phyloP scores from a whole-genome alignment of 1,140 invertebrate species.

The Lanistes nyassanus region DNA sequence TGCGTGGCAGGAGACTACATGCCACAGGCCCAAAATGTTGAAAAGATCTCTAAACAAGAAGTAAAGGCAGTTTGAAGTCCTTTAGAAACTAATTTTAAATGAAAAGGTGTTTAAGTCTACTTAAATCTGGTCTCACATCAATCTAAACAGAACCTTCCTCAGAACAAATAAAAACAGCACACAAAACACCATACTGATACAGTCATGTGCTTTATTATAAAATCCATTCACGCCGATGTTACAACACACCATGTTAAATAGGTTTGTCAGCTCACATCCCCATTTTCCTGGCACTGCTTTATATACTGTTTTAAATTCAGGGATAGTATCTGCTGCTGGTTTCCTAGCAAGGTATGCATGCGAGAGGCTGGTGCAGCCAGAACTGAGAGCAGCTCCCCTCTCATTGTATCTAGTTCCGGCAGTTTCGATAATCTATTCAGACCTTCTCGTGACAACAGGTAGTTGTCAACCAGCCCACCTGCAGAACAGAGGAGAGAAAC shows the following conservation, averaged over 20 bases:
- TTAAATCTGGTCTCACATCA: too few relatives aligned
- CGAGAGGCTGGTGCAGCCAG: slow-evolving; percentile 24
- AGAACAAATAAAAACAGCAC: background rate
- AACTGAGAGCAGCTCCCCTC: slow-evolving; percentile 35
- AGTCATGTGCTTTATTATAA: background rate
- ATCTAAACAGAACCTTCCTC: too few relatives aligned
- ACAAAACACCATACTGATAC: background rate
- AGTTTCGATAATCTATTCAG: slow-evolving; percentile 29
- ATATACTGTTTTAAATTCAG: slow-evolving; percentile 32
- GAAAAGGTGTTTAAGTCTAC: too few relatives aligned
- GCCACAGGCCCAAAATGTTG: too few relatives aligned
- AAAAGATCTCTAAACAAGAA: too few relatives aligned
- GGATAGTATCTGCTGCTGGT: slow-evolving; percentile 34
- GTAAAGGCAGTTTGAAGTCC: background rate
- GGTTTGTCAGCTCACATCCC: background rate
- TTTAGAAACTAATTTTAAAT: background rate
- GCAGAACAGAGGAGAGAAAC: slow-evolving; percentile 3
- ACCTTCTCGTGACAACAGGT: slow-evolving; percentile 30
- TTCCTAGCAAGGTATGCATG: slow-evolving; percentile 26
- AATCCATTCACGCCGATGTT: too few relatives aligned
- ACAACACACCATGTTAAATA: too few relatives aligned
- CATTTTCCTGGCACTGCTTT: slow-evolving; percentile 26
- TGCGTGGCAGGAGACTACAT: too few relatives aligned
- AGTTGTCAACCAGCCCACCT: slow-evolving; percentile 39
- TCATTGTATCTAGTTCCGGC: slow-evolving; percentile 28